Evolutionary conservation across 2,888 invertebrate species (phyloP).

Genomic region (Ophion ellenae): DNA sequence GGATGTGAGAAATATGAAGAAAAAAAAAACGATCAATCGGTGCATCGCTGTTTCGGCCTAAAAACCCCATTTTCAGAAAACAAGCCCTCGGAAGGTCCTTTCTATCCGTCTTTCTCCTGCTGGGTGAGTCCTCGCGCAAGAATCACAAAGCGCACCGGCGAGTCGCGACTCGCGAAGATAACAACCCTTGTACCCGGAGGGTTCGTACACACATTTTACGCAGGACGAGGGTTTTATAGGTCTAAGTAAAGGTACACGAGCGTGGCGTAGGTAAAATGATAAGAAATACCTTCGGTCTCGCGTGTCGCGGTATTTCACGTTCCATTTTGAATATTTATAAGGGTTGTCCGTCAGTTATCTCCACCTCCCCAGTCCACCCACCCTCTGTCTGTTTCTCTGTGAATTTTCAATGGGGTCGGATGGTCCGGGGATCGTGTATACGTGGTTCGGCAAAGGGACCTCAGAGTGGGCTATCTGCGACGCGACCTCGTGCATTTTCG

Average conservation of each 20-base stretch:
- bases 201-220: conserved; percentile 26
- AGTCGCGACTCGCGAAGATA: conserved; percentile 43
- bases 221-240: conserved; percentile 16
- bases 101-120: neutral
- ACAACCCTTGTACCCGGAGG: conserved; percentile 37
- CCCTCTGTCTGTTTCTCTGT: conserved; percentile 18
- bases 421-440: conserved; percentile 11
- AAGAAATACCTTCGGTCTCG: conserved; percentile 81
- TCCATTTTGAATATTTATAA: conserved; percentile 81
- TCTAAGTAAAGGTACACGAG: conserved; percentile 28
- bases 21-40: no score
- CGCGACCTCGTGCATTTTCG: conserved; percentile 78
- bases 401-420: conserved; percentile 21
- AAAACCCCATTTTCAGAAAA: no score
- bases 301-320: conserved; percentile 81
- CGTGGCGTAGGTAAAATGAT: conserved; percentile 70
- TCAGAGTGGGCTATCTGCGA: conserved; percentile 33
- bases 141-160: conserved; percentile 32
- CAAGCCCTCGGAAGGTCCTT: neutral
- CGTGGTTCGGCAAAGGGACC: conserved; percentile 47
- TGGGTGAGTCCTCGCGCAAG: neutral
- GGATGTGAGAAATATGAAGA: no score
- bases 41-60: no score
- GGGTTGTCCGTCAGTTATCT: conserved; percentile 77
- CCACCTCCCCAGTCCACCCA: conserved; percentile 4